Conservation (phyloP, 1,140 invertebrate genomes). For the Dendroctonus ponderosae region DNA sequence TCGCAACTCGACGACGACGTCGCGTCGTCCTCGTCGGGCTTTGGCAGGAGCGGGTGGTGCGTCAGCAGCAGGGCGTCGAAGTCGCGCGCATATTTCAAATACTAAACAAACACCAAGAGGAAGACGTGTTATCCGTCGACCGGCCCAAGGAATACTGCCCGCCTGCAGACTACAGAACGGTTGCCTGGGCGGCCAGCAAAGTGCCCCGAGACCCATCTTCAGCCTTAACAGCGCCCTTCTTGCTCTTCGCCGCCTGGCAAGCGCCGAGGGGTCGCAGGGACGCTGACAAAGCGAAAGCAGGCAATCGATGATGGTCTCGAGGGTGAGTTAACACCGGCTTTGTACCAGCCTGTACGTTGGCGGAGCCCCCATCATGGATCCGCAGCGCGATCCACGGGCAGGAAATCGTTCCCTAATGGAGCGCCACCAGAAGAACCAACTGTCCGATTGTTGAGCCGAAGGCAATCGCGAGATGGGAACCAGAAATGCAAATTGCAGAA, state of each 20-base stretch:
- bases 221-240: conserved; percentile 27
- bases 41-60: conserved; percentile 25
- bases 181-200: conserved; percentile 24
- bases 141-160: conserved; percentile 31
- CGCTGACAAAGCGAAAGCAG: conserved; percentile 22
- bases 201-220: conserved; percentile 19
- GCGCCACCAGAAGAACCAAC: no score
- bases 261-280: conserved; percentile 18
- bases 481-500: no score
- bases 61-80: conserved; percentile 28
- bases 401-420: no score
- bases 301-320: conserved; percentile 28
- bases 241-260: conserved; percentile 26
- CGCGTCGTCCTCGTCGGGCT: conserved; percentile 16
- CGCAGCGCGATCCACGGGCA: no score
- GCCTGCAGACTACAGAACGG: conserved; percentile 25
- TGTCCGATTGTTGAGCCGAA: no score
- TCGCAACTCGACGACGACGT: conserved; percentile 9
- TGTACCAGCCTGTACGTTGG: not conserved
- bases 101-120: conserved; percentile 21
- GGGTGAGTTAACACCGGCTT: conserved; percentile 6
- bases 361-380: not conserved
- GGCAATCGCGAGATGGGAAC: no score
- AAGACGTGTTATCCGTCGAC: conserved; percentile 30
- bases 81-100: conserved; percentile 15